These are phyloP conservation scores for Azorinus chamasolen DNA, from an alignment of 2,888 invertebrate species.

Conservation along the genomic window DNA sequence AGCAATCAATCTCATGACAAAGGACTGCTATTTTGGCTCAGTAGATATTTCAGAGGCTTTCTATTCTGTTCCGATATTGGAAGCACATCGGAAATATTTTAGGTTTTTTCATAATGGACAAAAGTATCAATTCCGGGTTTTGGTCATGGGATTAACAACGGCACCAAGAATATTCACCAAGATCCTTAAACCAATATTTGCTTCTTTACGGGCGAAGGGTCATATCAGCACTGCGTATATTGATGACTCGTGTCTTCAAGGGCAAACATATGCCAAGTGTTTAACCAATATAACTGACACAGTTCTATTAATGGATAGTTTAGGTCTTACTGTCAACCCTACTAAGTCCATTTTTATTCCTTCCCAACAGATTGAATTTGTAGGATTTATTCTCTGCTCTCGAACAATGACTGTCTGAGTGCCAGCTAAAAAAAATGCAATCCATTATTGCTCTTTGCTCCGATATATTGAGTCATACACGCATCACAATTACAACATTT, in stretches of 20 bases:
- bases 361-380: constrained; percentile 44
- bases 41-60: too few relatives aligned
- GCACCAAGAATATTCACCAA: constrained; percentile 32
- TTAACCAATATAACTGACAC: constrained; percentile 28
- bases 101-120: constrained; percentile 27
- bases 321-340: constrained; percentile 58
- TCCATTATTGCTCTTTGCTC: constrained; percentile 26
- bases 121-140: constrained; percentile 36
- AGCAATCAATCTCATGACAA: too few relatives aligned
- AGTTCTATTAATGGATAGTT: constrained; percentile 30
- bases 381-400: constrained; percentile 59
- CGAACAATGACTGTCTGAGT: constrained; percentile 36
- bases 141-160: constrained; percentile 28
- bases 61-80: constrained; percentile 27
- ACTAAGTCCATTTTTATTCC: constrained; percentile 56
- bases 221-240: constrained; percentile 41
- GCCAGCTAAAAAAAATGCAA: constrained; percentile 20
- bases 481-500: constrained; percentile 38
- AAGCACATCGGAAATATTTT: constrained; percentile 32
- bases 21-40: too few relatives aligned
- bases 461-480: constrained; percentile 3
- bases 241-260: constrained; percentile 48
- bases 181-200: constrained; percentile 40
- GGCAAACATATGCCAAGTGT: constrained; percentile 24
- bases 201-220: constrained; percentile 23